phyloP scores from a whole-genome alignment of 2,113 vertebrate genomes.

The Lampris megalopsis region DNA sequence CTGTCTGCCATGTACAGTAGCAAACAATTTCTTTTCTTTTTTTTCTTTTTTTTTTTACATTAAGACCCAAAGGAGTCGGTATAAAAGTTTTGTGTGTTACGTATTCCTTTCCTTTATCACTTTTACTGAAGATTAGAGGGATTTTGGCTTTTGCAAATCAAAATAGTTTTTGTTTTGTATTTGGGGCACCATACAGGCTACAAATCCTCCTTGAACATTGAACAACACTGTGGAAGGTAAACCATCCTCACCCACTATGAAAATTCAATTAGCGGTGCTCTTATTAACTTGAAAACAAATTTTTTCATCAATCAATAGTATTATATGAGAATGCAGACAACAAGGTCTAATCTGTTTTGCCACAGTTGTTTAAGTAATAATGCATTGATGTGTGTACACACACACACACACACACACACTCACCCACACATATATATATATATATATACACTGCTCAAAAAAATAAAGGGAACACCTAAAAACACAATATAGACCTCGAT shows the following conservation, averaged over 20 bases:
- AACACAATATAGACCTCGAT: too few relatives aligned
- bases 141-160: neutral
- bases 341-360: constrained; percentile 32
- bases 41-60: constrained; percentile 12
- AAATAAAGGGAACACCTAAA: too few relatives aligned
- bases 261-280: constrained; percentile 22
- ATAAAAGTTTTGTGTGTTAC: constrained; percentile 20
- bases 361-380: constrained; percentile 22
- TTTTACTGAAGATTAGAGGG: constrained; percentile 23
- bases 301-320: constrained; percentile 13
- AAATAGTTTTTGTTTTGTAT: neutral
- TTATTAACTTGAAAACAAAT: constrained; percentile 35
- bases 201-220: constrained; percentile 22
- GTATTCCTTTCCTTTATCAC: constrained; percentile 11
- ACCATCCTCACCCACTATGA: constrained; percentile 21
- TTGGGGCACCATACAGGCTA: neutral
- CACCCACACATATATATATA: too few relatives aligned
- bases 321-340: constrained; percentile 13
- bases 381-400: neutral
- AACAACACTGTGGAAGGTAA: neutral
- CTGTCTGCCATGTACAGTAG: constrained; percentile 29
- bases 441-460: too few relatives aligned
- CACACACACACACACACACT: too few relatives aligned
- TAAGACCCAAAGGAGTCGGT: constrained; percentile 1
- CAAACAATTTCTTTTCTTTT: constrained; percentile 22